A percentile compares a stretch with the other conserved stretches of the same genome.
phyloP scores from a whole-genome alignment of 1,140 invertebrate species.

The Drosophila busckii region DNA sequence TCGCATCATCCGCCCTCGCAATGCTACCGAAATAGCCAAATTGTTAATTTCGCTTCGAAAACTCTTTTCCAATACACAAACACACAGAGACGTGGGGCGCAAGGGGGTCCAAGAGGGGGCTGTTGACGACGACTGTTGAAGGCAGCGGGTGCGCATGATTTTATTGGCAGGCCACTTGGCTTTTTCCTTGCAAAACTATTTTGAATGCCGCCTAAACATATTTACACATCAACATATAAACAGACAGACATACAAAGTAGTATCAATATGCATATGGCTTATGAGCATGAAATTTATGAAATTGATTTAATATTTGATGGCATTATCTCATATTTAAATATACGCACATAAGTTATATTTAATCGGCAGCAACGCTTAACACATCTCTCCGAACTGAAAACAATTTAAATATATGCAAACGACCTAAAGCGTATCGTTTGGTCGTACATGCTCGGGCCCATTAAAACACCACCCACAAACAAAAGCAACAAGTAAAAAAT shows the following conservation, averaged over 20 bases:
- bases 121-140: no score
- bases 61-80: conserved; percentile 69
- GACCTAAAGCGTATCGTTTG: no score
- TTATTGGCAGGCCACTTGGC: conserved; percentile 69
- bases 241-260: conserved; percentile 18
- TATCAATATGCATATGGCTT: conserved; percentile 16
- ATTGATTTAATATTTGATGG: conserved; percentile 57
- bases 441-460: no score
- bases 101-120: no score
- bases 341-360: neutral
- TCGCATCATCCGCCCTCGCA: conserved; percentile 54
- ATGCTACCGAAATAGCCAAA: conserved; percentile 68
- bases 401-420: no score
- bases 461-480: no score
- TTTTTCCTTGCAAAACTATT: conserved; percentile 44
- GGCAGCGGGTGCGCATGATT: conserved; percentile 49
- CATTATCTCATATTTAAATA: no score
- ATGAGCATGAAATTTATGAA: conserved; percentile 52
- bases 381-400: no score
- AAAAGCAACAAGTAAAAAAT: no score
- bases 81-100: conserved; percentile 20
- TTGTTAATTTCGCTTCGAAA: conserved; percentile 72
- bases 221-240: neutral
- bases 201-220: conserved; percentile 8
- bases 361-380: no score